phyloP scores from a whole-genome alignment of 2,797 vertebrate species.

The Anomalospiza imberbis region DNA sequence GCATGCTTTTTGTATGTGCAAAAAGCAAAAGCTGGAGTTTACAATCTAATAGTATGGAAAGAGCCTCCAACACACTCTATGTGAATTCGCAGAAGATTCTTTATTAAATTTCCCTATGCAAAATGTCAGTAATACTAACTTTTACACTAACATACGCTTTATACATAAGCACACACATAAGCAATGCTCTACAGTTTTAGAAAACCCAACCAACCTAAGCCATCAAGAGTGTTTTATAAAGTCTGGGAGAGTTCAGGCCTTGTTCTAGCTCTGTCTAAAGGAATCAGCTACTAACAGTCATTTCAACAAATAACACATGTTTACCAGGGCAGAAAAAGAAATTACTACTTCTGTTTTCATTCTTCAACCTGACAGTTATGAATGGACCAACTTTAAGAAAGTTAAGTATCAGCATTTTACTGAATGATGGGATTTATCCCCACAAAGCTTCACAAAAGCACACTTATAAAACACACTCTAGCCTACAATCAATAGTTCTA shows the following conservation, averaged over 20 bases:
- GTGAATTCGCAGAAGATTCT: not conserved
- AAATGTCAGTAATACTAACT: not conserved
- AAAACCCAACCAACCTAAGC: not conserved
- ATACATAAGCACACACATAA: not conserved
- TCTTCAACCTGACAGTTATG: not conserved
- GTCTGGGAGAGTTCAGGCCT: not conserved
- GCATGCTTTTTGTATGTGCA: too few relatives aligned
- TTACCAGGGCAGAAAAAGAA: not conserved
- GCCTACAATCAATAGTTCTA: not conserved
- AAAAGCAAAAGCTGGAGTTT: not conserved
- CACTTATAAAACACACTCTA: not conserved
- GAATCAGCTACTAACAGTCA: not conserved
- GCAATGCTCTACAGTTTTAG: not conserved
- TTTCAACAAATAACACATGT: not conserved
- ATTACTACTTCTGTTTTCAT: not conserved
- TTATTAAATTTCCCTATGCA: not conserved
- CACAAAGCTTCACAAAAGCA: not conserved
- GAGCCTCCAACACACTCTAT: not conserved
- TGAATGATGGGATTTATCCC: not conserved
- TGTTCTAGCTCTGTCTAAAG: not conserved
- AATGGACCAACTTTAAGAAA: not conserved
- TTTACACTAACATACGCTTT: too few relatives aligned
- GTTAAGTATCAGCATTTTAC: not conserved
- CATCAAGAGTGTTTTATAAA: not conserved
- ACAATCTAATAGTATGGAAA: not conserved